phyloP scores from a whole-genome alignment of 2,797 vertebrate species.

The Liasis olivaceus region DNA sequence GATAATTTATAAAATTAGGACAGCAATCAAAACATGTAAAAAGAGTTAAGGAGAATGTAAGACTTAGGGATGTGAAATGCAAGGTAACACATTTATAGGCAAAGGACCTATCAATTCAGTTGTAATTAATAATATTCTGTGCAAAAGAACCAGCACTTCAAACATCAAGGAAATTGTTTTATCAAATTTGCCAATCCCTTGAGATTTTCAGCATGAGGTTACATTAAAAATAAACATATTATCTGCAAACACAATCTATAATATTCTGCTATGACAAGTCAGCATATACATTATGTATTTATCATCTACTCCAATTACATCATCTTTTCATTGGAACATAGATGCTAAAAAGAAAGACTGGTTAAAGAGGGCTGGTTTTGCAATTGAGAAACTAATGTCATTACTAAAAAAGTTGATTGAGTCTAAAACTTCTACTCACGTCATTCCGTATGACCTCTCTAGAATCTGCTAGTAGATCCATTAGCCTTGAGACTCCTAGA shows the following conservation, averaged over 20 bases:
- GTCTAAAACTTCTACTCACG: slow-evolving; percentile 75
- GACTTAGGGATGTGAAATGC: background rate
- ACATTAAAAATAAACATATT: background rate
- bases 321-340: background rate
- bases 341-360: background rate
- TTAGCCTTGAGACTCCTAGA: slow-evolving; percentile 93
- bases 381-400: background rate
- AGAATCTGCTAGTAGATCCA: slow-evolving; percentile 95
- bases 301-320: background rate
- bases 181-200: background rate
- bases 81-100: background rate
- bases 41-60: background rate
- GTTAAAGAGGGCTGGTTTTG: background rate
- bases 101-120: background rate
- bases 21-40: background rate
- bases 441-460: slow-evolving; percentile 98
- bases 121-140: background rate
- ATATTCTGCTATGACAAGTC: background rate
- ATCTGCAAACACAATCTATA: background rate
- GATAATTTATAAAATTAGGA: background rate
- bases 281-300: background rate
- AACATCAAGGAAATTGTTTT: background rate
- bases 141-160: background rate
- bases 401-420: background rate
- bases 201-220: background rate